Evolutionary conservation across 2,113 vertebrate species (phyloP).

Genomic region (Junco hyemalis): DNA sequence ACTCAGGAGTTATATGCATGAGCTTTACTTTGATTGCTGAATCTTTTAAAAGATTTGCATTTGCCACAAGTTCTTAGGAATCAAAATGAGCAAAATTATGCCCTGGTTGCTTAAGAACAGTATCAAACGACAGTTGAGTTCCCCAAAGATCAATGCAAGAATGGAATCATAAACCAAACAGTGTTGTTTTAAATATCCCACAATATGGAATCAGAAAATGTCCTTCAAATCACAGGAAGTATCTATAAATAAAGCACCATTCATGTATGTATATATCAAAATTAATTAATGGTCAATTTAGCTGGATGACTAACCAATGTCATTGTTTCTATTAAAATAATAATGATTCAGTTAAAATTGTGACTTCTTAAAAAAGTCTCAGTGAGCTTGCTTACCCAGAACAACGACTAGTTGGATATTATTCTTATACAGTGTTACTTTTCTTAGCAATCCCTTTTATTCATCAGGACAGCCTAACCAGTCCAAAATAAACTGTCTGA

Average conservation of each 20-base stretch:
- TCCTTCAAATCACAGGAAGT: background rate
- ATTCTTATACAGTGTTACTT: background rate
- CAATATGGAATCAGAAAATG: background rate
- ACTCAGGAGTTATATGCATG: background rate
- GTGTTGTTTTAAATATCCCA: background rate
- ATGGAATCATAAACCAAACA: background rate
- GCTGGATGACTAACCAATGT: background rate
- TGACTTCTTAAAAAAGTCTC: background rate
- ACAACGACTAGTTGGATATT: background rate
- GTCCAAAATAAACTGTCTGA: background rate
- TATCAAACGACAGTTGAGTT: background rate
- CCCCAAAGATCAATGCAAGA: background rate
- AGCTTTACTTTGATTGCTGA: slow-evolving; percentile 2
- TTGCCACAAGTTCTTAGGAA: background rate
- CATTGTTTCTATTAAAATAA: background rate
- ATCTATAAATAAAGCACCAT: background rate
- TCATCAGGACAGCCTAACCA: background rate
- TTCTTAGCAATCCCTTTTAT: background rate
- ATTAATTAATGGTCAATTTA: background rate
- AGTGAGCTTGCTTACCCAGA: background rate
- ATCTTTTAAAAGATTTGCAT: slow-evolving; percentile 8
- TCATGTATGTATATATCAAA: background rate
- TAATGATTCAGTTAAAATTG: accelerated
- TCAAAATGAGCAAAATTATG: background rate
- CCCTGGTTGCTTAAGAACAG: background rate